These are phyloP conservation scores for Bubo blakistoni DNA, from an alignment of 2,113 vertebrate species.

Conservation along the genomic window DNA sequence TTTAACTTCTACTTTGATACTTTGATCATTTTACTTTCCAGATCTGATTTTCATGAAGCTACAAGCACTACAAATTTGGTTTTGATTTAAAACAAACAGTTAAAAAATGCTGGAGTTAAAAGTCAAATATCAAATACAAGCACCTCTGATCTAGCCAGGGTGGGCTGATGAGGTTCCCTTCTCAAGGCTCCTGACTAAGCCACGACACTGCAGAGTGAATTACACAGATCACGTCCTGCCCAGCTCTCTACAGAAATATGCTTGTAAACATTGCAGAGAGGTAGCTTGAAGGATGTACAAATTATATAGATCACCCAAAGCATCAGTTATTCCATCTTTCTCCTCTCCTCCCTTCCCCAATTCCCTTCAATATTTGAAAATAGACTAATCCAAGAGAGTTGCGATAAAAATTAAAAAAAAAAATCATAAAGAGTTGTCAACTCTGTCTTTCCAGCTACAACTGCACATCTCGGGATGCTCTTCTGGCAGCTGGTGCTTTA, in stretches of 20 bases:
- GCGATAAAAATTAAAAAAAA: background rate
- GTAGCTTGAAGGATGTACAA: background rate
- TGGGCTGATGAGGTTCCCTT: background rate
- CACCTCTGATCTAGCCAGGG: background rate
- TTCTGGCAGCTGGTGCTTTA: background rate
- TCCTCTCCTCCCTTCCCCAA: background rate
- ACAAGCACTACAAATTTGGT: background rate
- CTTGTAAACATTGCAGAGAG: background rate
- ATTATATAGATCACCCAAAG: background rate
- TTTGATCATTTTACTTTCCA: background rate
- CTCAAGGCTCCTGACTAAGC: constrained; percentile 17
- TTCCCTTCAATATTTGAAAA: background rate
- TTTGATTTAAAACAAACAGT: background rate
- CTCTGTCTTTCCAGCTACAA: background rate
- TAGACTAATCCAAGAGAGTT: background rate
- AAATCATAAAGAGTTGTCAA: background rate
- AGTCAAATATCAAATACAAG: background rate
- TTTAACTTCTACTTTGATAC: background rate
- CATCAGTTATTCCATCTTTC: background rate
- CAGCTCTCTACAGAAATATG: background rate
- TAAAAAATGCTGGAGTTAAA: background rate
- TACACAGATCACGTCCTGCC: background rate
- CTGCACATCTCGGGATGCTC: fast-evolving
- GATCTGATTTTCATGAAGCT: background rate
- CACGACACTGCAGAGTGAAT: background rate